Percentiles rank a stretch among this genome's conserved stretches.
Evolutionary conservation across 2,797 vertebrate genomes (phyloP).

Genomic region (Microchirus variegatus): DNA sequence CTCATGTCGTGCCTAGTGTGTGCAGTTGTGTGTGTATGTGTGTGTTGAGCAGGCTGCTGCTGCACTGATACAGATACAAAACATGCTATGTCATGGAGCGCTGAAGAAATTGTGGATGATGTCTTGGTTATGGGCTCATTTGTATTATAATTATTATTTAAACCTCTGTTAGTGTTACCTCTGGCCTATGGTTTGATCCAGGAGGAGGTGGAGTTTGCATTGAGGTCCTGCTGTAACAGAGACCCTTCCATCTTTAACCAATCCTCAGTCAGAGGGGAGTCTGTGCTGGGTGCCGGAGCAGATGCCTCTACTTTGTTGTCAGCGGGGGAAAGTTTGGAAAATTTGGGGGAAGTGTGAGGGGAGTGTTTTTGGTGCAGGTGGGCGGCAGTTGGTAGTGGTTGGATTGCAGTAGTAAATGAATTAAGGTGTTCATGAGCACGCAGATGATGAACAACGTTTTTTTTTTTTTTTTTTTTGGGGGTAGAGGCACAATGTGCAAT

Average conservation of each 20-base stretch:
- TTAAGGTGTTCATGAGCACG: constrained; percentile 56
- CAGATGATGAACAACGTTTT: too few relatives aligned
- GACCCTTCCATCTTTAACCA: constrained; percentile 88
- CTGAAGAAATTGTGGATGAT: constrained; percentile 25
- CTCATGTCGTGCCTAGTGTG: constrained; percentile 61
- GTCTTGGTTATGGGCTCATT: constrained; percentile 31
- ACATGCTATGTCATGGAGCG: constrained; percentile 52
- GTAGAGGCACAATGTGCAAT: constrained; percentile 16
- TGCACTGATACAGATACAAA: constrained; percentile 15
- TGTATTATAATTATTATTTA: neutral
- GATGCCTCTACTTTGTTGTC: constrained; percentile 78
- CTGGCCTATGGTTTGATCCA: constrained; percentile 90
- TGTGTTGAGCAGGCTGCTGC: constrained; percentile 35
- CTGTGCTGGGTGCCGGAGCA: constrained; percentile 85
- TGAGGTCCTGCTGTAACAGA: constrained; percentile 90
- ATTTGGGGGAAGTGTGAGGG: constrained; percentile 74
- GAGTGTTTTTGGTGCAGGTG: constrained; percentile 77
- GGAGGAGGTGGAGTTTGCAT: constrained; percentile 90
- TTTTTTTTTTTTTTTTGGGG: too few relatives aligned
- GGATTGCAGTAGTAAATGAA: constrained; percentile 70
- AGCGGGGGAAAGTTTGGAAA: constrained; percentile 65
- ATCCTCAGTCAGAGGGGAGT: constrained; percentile 84
- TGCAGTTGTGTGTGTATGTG: constrained; percentile 26
- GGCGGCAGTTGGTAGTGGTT: constrained; percentile 68
- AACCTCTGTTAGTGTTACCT: constrained; percentile 72